Evolutionary conservation across 2,888 invertebrate species (phyloP).

Genomic region (Drosophila hamatofila): DNA sequence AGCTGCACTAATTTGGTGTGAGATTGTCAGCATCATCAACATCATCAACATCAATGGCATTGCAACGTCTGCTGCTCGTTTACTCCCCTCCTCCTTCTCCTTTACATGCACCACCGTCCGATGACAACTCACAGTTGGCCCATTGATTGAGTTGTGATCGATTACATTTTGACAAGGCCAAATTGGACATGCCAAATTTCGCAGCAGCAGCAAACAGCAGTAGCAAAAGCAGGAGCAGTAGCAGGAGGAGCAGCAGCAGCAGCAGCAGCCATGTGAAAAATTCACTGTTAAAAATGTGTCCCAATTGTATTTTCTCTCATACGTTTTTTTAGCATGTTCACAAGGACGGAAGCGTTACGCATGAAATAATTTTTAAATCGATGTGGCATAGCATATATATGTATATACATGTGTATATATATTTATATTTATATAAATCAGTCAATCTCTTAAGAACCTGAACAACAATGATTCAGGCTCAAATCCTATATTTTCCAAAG

Average conservation of each 20-base stretch:
- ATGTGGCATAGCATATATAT: not conserved
- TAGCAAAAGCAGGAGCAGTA: not conserved
- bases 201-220: not conserved
- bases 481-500: too few species aligned
- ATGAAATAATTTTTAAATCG: not conserved
- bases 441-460: too few species aligned
- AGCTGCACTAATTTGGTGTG: conserved; percentile 82
- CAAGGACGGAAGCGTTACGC: not conserved
- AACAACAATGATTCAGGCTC: too few species aligned
- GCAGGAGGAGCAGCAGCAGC: not conserved
- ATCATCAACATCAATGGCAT: conserved; percentile 42
- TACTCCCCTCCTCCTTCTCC: conserved; percentile 8
- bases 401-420: not conserved
- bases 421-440: too few species aligned
- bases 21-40: conserved; percentile 67
- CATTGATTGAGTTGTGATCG: conserved; percentile 83
- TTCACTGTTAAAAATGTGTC: conserved; percentile 8
- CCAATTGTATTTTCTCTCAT: conserved; percentile 7
- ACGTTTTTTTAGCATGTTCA: not conserved
- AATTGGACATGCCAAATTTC: conserved; percentile 74
- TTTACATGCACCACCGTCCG: conserved; percentile 32
- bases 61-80: conserved; percentile 28
- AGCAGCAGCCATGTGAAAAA: conserved; percentile 50
- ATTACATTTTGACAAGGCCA: conserved; percentile 83
- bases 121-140: conserved; percentile 51